Conservation (phyloP, 2,113 vertebrate genomes). For the Sus scrofa region T2T-Sscrofa CM000824.6:92417001-92417500, state of each 20-base stretch:
- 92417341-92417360: not conserved
- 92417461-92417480: not conserved
- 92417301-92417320: not conserved
- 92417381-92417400: not conserved
- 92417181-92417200: not conserved
- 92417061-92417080: accelerated
- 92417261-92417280: not conserved
- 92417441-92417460: not conserved
- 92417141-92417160: not conserved
- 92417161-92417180: no score
- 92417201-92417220: not conserved
- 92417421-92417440: accelerated
- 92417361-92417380: not conserved
- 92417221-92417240: not conserved
- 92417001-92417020: not conserved
- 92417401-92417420: not conserved
- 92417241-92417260: not conserved
- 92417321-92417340: not conserved
- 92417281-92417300: not conserved
- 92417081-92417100: accelerated
- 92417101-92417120: not conserved
- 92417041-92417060: not conserved
- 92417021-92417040: not conserved
- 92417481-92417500: no score
- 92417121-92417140: not conserved